These are phyloP conservation scores for Auanema sp. DNA, from an alignment of 2,888 invertebrate genomes.

Conservation along the genomic window DNA sequence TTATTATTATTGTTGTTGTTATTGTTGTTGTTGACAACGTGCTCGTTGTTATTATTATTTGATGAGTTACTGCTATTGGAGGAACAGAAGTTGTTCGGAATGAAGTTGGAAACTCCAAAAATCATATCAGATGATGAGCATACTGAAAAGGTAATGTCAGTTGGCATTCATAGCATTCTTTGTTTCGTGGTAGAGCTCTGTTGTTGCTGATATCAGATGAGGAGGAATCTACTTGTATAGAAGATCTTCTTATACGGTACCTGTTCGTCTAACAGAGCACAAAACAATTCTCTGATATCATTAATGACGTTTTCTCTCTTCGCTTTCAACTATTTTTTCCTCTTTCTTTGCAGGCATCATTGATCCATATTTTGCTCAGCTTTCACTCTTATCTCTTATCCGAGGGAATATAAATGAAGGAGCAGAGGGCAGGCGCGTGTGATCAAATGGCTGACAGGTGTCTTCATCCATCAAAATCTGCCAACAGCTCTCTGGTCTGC, in stretches of 20 bases:
- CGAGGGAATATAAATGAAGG: not conserved
- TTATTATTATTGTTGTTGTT: constrained; percentile 19
- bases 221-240: too few species aligned
- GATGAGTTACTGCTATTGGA: constrained; percentile 17
- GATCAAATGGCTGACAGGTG: constrained; percentile 20
- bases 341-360: not conserved
- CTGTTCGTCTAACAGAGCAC: too few species aligned
- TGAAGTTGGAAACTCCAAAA: constrained; percentile 35
- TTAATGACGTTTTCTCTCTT: not conserved
- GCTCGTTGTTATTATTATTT: constrained; percentile 31
- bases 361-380: not conserved
- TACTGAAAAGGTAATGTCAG: constrained; percentile 14
- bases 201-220: not conserved
- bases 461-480: constrained; percentile 14
- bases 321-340: constrained; percentile 3
- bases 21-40: constrained; percentile 32
- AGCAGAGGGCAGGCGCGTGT: constrained; percentile 9
- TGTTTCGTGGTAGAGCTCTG: not conserved
- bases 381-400: not conserved
- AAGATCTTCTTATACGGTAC: too few species aligned
- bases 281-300: not conserved
- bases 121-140: constrained; percentile 33
- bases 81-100: constrained; percentile 26
- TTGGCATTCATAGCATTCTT: constrained; percentile 1
- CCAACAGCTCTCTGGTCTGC: too few species aligned